Conservation (phyloP, 2,888 invertebrate genomes). For the Steinernema scapterisci region DNA sequence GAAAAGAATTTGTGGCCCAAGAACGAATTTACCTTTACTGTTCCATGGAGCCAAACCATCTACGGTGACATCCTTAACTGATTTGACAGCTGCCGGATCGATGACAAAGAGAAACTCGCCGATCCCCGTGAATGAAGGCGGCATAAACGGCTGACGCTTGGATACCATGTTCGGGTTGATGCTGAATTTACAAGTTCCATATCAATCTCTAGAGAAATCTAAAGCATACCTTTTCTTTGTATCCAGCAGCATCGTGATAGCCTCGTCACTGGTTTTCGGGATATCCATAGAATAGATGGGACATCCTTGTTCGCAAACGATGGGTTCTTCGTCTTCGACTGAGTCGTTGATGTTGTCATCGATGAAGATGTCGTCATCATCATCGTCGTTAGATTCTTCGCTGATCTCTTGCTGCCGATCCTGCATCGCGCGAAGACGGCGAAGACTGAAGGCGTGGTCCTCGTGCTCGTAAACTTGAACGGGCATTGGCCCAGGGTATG, state of each 20-base stretch:
- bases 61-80: conserved; percentile 9
- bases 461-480: conserved; percentile 23
- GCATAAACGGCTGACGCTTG: conserved; percentile 18
- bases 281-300: not conserved
- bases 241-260: not conserved
- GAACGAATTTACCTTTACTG: not conserved
- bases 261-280: conserved; percentile 19
- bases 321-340: not conserved
- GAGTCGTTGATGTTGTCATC: not conserved
- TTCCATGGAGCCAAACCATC: conserved; percentile 22
- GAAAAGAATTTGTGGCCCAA: not conserved
- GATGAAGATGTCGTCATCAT: conserved; percentile 14
- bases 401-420: conserved; percentile 13
- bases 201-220: not conserved
- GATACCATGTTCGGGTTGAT: conserved; percentile 6
- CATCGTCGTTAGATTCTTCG: conserved; percentile 7
- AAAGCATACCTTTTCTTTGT: not conserved
- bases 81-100: not conserved
- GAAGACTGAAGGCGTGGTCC: conserved; percentile 24
- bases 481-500: conserved; percentile 14
- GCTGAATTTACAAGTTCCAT: not conserved
- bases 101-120: conserved; percentile 21
- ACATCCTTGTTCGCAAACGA: conserved; percentile 3
- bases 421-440: conserved; percentile 13
- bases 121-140: not conserved